phyloP scores from a whole-genome alignment of 2,113 vertebrate species.

The Neomonachus schauinslandi region DNA sequence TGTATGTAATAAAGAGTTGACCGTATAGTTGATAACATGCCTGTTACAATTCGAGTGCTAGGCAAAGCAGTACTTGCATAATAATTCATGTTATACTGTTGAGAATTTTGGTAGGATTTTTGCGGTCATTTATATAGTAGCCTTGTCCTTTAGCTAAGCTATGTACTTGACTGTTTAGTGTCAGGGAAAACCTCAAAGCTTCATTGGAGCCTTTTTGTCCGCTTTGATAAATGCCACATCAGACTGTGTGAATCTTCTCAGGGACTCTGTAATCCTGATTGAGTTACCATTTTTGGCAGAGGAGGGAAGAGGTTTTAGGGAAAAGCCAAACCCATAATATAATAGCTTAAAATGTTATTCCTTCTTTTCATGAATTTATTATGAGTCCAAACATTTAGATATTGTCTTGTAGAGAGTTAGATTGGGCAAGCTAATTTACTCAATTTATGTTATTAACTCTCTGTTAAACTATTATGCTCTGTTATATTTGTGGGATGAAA shows the following conservation, averaged over 20 bases:
- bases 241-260: conserved; percentile 47
- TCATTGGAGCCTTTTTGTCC: not conserved
- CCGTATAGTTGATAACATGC: not conserved
- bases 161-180: not conserved
- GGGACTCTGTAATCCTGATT: conserved; percentile 41
- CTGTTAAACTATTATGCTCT: not conserved
- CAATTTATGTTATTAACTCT: conserved; percentile 35
- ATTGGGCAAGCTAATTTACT: not conserved
- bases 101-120: conserved; percentile 47
- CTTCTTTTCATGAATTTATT: conserved; percentile 54
- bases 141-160: conserved; percentile 41
- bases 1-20: not conserved
- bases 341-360: conserved; percentile 64
- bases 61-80: not conserved
- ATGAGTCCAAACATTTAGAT: conserved; percentile 47
- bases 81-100: not conserved
- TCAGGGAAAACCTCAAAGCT: conserved; percentile 53
- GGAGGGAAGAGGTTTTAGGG: conserved; percentile 40
- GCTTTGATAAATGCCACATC: conserved; percentile 47
- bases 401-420: conserved; percentile 26
- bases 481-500: conserved; percentile 18
- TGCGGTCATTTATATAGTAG: not conserved
- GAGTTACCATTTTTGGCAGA: conserved; percentile 69
- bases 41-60: not conserved
- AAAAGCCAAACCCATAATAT: conserved; percentile 66